Conservation (phyloP, 2,113 vertebrate genomes). For the Camelus bactrianus region DNA sequence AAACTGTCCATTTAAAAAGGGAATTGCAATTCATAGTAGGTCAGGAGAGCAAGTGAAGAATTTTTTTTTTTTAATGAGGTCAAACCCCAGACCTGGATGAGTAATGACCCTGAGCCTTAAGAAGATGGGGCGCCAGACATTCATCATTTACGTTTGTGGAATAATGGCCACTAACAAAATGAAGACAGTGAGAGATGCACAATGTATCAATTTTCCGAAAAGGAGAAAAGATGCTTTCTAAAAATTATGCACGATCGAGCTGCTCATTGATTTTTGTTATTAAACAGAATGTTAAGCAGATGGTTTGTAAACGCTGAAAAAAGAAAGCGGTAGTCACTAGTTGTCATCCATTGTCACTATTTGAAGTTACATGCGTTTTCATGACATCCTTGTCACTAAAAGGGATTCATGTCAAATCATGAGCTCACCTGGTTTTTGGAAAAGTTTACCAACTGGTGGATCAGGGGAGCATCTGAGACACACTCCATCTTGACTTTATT, state of each 20-base stretch:
- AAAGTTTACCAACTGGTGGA: neutral
- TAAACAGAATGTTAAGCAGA: conserved; percentile 52
- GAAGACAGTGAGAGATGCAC: neutral
- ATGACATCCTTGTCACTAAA: neutral
- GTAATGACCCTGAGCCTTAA: neutral
- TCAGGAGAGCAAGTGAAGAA: neutral
- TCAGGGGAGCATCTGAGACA: neutral
- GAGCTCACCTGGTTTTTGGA: neutral
- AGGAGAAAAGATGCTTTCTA: neutral
- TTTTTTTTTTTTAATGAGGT: neutral
- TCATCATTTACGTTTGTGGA: neutral
- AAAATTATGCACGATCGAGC: neutral
- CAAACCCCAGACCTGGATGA: neutral
- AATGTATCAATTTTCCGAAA: neutral
- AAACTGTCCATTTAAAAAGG: neutral
- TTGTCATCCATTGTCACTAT: neutral
- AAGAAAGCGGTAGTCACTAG: neutral
- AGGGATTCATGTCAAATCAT: neutral
- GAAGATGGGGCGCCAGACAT: neutral
- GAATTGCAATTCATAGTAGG: neutral
- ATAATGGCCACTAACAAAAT: neutral
- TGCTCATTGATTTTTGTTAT: neutral
- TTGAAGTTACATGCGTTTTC: neutral
- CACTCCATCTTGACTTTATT: neutral
- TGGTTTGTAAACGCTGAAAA: neutral